A percentile compares a stretch with the other conserved stretches of the same genome.
phyloP scores from a whole-genome alignment of 2,888 invertebrate species.

The Sphaerophoria rueppellii region DNA sequence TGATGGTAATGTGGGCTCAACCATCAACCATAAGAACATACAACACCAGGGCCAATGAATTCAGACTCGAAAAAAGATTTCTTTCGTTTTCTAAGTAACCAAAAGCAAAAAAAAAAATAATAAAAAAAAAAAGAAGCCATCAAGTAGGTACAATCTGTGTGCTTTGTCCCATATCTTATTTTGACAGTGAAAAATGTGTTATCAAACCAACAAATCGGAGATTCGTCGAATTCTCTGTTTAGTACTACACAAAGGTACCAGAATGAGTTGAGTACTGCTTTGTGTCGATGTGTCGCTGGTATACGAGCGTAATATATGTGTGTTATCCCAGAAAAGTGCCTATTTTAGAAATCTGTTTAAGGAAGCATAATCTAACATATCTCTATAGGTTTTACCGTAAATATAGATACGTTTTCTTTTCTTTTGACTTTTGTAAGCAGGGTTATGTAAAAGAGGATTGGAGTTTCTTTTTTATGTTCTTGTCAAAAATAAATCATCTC shows the following conservation, averaged over 20 bases:
- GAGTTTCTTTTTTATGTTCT: constrained; percentile 6
- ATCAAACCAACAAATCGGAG: constrained; percentile 63
- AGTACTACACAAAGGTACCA: constrained; percentile 6
- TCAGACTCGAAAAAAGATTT: constrained; percentile 57
- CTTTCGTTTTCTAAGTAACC: constrained; percentile 59
- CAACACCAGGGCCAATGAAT: constrained; percentile 53
- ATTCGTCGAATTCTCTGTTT: constrained; percentile 19
- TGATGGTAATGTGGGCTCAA: constrained; percentile 53
- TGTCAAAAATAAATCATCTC: constrained; percentile 23
- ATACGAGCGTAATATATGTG: not conserved
- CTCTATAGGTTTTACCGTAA: not conserved
- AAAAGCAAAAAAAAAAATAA: constrained; percentile 27
- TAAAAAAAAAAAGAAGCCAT: constrained; percentile 56
- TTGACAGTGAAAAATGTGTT: constrained; percentile 54
- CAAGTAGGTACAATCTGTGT: constrained; percentile 64
- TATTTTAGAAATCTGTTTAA: constrained; percentile 45
- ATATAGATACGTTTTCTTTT: not conserved
- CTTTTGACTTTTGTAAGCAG: constrained; percentile 9
- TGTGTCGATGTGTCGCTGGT: not conserved
- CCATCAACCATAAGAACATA: constrained; percentile 29
- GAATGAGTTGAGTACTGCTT: not conserved
- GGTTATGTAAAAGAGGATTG: constrained; percentile 11
- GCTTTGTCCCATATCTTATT: constrained; percentile 56
- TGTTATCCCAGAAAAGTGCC: constrained; percentile 36
- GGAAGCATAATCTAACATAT: constrained; percentile 4